Evolutionary conservation across 1,140 invertebrate genomes (phyloP), one percentile per base, ranked within the genome.

Genomic region (Tigriopus japonicus): DNA sequence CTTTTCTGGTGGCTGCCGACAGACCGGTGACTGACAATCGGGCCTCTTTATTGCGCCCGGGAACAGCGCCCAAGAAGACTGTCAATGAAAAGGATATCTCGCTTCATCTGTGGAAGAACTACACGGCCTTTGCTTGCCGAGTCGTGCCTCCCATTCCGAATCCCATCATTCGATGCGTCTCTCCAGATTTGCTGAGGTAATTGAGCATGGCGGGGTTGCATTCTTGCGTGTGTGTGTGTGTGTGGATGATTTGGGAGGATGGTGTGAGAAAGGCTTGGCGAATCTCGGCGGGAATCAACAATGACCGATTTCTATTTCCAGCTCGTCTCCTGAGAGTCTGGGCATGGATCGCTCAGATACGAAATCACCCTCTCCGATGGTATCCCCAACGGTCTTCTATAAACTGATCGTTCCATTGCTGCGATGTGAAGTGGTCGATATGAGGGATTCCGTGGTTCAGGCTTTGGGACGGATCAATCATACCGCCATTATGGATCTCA

Each of bases 21-120:
- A 93, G 88, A 24, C 89, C 90, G n/a, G 86, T 93, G 10, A 95
- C 85, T 72, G 94, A 98, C 69, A 96, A 94, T 69, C 79, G 93
- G 66, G 90, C 92, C 1, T 97, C 92, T 0, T 75, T 98, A 9
- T 74, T 98, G 35, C 70, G 87, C 69, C 79, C 81, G 70, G 76
- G 85, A 60, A 72, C 81, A 0, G 72, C 72, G 64, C 75, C 87
- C 59, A 78, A 85, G 71, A 94, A 91, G 69, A 87, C 86, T 28
- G 80, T 85, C 42, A 91, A 86, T 65, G 89, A 94, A 73, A 74
- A 88, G 66, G 91, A 96, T 70, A 79, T 87, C 45, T 92, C 95
- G 70, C 81, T 96, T 74, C 81, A 86, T 69, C 77, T 95, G 0
- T 98, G 92, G 92, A 86, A 91, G 68, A 95, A 95, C 75, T 96